phyloP scores from a whole-genome alignment of 2,888 invertebrate species.

The Theretra japonica region DNA sequence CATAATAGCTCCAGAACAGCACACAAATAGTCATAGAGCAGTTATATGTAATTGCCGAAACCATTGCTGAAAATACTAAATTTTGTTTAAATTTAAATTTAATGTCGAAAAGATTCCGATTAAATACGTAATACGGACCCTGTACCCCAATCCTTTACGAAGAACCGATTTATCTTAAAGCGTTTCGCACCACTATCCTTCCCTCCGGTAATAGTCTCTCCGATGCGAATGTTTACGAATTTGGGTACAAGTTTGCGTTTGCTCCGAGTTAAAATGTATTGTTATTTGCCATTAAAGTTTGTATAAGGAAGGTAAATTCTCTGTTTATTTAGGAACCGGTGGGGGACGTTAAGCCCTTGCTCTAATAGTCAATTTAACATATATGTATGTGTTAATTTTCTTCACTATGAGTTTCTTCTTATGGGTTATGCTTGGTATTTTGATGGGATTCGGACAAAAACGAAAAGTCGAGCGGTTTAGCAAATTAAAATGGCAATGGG shows the following conservation, averaged over 20 bases:
- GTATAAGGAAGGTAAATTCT: constrained; percentile 1
- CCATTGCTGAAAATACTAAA: not conserved
- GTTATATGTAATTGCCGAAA: too few species aligned
- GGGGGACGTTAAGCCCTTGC: not conserved
- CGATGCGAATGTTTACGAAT: constrained; percentile 23
- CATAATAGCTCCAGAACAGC: too few species aligned
- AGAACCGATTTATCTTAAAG: constrained; percentile 25
- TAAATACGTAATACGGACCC: not conserved
- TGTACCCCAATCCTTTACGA: not conserved
- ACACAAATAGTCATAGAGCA: too few species aligned
- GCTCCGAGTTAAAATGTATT: constrained; percentile 21
- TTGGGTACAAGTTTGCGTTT: constrained; percentile 19
- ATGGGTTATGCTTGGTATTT: too few species aligned
- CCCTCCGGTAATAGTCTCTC: constrained; percentile 12
- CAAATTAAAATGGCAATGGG: too few species aligned
- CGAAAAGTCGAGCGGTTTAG: too few species aligned
- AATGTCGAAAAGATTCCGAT: not conserved
- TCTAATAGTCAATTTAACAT: not conserved
- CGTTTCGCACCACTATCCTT: constrained; percentile 15
- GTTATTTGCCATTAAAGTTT: constrained; percentile 23
- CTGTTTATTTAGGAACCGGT: not conserved
- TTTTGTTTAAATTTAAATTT: not conserved
- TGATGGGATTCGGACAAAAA: too few species aligned
- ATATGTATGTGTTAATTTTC: not conserved
- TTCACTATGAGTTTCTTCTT: too few species aligned